A percentile compares a stretch with the other conserved stretches of the same genome.
Conservation (phyloP, 1,140 invertebrate species). For the Drosophila elegans region DNA sequence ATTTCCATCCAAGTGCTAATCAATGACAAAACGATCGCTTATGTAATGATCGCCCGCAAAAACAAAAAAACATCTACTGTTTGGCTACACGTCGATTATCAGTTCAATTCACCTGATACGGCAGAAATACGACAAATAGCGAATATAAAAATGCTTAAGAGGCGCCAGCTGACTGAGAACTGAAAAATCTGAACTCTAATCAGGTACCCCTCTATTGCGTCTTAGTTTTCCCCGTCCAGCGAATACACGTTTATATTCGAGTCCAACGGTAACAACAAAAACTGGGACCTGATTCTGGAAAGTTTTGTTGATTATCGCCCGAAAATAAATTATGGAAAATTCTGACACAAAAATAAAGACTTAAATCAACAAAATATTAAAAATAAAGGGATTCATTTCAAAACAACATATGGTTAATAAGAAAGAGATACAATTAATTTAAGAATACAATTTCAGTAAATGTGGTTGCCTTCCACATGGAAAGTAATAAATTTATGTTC, state of each 20-base stretch:
- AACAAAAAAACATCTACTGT: neutral
- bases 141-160: conserved; percentile 13
- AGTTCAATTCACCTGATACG: conserved; percentile 52
- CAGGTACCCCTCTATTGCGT: conserved; percentile 41
- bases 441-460: no score
- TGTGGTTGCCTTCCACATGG: no score
- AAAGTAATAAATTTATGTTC: no score
- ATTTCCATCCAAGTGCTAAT: conserved; percentile 58
- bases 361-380: neutral
- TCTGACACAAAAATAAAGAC: neutral
- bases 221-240: conserved; percentile 32
- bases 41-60: conserved; percentile 36
- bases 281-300: conserved; percentile 46
- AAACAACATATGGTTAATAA: no score
- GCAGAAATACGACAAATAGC: conserved; percentile 5
- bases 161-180: conserved; percentile 34
- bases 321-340: conserved; percentile 17
- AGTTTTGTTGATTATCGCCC: conserved; percentile 29
- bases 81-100: conserved; percentile 21
- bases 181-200: conserved; percentile 52
- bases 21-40: conserved; percentile 67
- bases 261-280: conserved; percentile 17
- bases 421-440: no score
- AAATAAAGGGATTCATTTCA: no score
- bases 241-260: conserved; percentile 10